Evolutionary conservation across 2,797 vertebrate species (phyloP).

Genomic region (Glossophaga mutica): DNA sequence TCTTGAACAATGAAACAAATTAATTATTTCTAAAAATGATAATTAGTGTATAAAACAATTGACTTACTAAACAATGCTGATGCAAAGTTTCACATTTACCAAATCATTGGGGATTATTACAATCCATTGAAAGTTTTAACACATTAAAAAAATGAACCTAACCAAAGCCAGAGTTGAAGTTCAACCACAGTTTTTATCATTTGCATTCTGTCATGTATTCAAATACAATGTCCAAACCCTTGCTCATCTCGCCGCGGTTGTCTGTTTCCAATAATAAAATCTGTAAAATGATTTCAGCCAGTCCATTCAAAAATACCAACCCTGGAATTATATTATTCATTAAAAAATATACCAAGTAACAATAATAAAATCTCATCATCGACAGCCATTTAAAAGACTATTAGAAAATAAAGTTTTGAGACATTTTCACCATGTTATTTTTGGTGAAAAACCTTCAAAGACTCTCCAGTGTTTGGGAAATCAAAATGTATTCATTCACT

Average conservation of each 20-base stretch:
- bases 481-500: not conserved
- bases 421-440: not conserved
- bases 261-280: constrained; percentile 20
- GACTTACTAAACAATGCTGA: not conserved
- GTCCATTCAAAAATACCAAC: not conserved
- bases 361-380: not conserved
- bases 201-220: not conserved
- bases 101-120: not conserved
- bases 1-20: not conserved
- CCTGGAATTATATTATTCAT: not conserved
- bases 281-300: not conserved
- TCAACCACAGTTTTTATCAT: not conserved
- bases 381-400: not conserved
- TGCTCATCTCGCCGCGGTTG: not conserved
- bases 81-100: not conserved
- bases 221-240: not conserved
- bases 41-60: not conserved
- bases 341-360: not conserved
- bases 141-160: constrained; percentile 4
- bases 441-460: not conserved
- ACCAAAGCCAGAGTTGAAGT: not conserved
- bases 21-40: not conserved
- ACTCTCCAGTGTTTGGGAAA: not conserved
- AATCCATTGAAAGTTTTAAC: not conserved
- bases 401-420: not conserved